Percentiles rank a stretch among this genome's conserved stretches.
These are phyloP conservation scores for Amphiprion ocellaris DNA, from an alignment of 2,113 vertebrate genomes.

Conservation along the genomic window DNA sequence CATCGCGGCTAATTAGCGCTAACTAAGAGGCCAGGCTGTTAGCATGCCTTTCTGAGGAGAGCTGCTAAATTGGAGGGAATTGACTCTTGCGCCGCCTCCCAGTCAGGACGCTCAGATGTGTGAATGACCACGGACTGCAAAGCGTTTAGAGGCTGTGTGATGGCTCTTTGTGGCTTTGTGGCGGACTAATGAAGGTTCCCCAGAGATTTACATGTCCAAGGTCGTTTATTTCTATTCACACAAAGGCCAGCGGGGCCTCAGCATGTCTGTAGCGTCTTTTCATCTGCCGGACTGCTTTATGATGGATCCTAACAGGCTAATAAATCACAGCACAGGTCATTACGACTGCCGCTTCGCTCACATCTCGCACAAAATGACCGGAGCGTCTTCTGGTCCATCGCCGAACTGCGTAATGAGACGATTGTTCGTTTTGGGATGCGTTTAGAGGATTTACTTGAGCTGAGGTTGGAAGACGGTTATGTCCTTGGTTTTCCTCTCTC, in stretches of 20 bases:
- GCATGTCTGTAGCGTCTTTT: slow-evolving; percentile 41
- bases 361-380: slow-evolving; percentile 23
- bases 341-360: slow-evolving; percentile 13
- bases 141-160: slow-evolving; percentile 49
- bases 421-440: background rate
- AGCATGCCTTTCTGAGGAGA: slow-evolving; percentile 28
- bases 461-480: background rate
- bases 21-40: slow-evolving; percentile 54
- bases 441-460: slow-evolving; percentile 15
- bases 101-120: slow-evolving; percentile 14
- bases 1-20: slow-evolving; percentile 73
- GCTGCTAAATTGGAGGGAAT: slow-evolving; percentile 39
- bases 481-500: background rate
- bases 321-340: slow-evolving; percentile 60
- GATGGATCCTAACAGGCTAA: slow-evolving; percentile 57
- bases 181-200: slow-evolving; percentile 61
- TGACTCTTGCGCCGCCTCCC: slow-evolving; percentile 31
- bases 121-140: slow-evolving; percentile 37
- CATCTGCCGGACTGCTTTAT: slow-evolving; percentile 56
- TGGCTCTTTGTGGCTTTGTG: slow-evolving; percentile 64
- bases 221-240: slow-evolving; percentile 60
- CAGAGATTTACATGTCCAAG: slow-evolving; percentile 71
- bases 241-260: slow-evolving; percentile 39
- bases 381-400: slow-evolving; percentile 8
- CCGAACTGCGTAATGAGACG: background rate